Percentiles rank a stretch among this genome's conserved stretches.
phyloP scores from a whole-genome alignment of 2,113 vertebrate species.

The Chinchilla lanigera region DNA sequence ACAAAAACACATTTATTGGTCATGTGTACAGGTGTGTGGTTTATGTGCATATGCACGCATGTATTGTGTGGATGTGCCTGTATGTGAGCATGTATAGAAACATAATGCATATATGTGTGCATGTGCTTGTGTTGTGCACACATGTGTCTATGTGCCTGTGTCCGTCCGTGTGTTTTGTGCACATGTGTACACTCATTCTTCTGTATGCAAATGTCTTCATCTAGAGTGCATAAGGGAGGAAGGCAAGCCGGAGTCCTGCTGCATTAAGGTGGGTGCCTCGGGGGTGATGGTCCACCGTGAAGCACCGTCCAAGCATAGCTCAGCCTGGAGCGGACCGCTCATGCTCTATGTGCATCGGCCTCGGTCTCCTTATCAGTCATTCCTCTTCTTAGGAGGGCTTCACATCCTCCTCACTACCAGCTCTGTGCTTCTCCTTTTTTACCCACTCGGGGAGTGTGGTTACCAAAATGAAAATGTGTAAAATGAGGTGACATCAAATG shows the following conservation, averaged over 20 bases:
- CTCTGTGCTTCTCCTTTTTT: neutral
- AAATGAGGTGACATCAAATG: slow-evolving; percentile 78
- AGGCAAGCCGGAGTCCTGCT: neutral
- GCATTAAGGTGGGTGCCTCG: neutral
- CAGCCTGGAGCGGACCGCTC: neutral
- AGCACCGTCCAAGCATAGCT: neutral
- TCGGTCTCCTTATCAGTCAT: neutral
- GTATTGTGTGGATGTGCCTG: neutral
- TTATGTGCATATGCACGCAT: neutral
- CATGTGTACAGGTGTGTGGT: neutral
- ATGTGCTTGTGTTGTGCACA: neutral
- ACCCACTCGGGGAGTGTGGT: slow-evolving; percentile 72
- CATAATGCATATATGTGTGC: neutral
- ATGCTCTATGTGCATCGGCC: neutral
- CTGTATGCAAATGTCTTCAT: fast-evolving
- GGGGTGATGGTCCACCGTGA: neutral
- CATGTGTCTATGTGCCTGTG: neutral
- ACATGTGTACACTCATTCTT: neutral
- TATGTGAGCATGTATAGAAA: neutral
- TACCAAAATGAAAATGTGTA: slow-evolving; percentile 79
- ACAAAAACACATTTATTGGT: neutral
- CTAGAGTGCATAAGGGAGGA: neutral
- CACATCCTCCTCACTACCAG: neutral
- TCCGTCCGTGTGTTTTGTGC: neutral
- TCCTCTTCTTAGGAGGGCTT: neutral